Percentiles rank a stretch among this genome's conserved stretches.
Evolutionary conservation across 2,113 vertebrate species (phyloP).

Genomic region (Eptesicus fuscus): DNA sequence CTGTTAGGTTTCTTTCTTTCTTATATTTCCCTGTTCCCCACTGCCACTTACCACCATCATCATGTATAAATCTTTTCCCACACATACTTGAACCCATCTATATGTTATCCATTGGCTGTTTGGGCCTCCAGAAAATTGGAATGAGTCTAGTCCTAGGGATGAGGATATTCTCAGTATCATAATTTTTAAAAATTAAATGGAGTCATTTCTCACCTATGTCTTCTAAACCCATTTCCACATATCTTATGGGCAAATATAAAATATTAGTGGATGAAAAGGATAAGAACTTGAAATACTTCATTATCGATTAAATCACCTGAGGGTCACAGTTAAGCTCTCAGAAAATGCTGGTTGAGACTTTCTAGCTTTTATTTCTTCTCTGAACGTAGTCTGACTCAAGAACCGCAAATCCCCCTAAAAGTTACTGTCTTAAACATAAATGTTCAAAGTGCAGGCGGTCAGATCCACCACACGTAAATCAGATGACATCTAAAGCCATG

Average conservation of each 20-base stretch:
- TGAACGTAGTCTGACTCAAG: background rate
- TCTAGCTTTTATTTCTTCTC: conserved; percentile 6
- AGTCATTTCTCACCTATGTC: background rate
- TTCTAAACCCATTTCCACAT: background rate
- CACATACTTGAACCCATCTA: background rate
- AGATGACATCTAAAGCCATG: background rate
- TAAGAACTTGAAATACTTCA: background rate
- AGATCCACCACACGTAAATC: background rate
- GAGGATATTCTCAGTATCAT: background rate
- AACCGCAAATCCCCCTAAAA: background rate
- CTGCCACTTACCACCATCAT: background rate
- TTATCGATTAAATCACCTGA: conserved; percentile 2
- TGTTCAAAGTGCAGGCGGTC: background rate
- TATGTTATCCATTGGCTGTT: background rate
- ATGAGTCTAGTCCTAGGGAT: background rate
- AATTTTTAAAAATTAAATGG: background rate
- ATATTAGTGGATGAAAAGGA: background rate
- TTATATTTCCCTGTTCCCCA: background rate
- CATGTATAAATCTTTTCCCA: background rate
- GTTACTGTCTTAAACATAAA: background rate
- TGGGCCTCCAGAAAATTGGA: background rate
- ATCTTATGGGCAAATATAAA: conserved; percentile 21
- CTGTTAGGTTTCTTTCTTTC: background rate
- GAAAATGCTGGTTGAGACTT: conserved; percentile 12
- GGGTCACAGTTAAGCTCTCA: background rate